A percentile compares a stretch with the other conserved stretches of the same genome.
phyloP scores from a whole-genome alignment of 2,113 vertebrate genomes.

The Cyphomyrus discorhynchus region DNA sequence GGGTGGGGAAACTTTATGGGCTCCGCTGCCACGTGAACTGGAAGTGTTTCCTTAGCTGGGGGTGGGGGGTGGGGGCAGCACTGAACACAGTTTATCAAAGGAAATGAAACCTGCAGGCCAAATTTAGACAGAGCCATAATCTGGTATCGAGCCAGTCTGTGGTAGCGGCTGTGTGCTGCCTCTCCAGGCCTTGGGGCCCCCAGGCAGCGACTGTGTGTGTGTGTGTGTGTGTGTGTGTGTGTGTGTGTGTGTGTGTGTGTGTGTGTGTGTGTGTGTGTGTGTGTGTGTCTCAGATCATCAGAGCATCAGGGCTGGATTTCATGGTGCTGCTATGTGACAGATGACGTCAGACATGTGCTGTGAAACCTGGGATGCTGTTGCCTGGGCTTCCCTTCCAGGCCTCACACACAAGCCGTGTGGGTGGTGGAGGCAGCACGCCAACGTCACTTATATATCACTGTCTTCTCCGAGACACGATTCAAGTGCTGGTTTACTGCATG shows the following conservation, averaged over 20 bases:
- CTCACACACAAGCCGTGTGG: background rate
- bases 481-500: background rate
- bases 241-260: background rate
- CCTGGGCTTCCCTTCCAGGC: background rate
- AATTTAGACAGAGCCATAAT: conserved; percentile 22
- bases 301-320: background rate
- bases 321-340: background rate
- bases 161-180: background rate
- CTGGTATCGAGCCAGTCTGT: background rate
- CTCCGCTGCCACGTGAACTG: background rate
- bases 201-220: background rate
- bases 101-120: conserved; percentile 19
- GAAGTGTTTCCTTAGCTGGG: background rate
- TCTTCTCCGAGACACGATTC: conserved; percentile 16
- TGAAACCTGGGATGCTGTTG: background rate
- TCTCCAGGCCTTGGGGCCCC: background rate
- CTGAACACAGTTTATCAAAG: conserved; percentile 16
- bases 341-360: background rate
- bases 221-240: background rate
- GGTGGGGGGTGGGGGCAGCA: background rate
- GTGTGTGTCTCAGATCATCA: background rate
- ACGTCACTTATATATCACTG: conserved; percentile 15
- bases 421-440: background rate
- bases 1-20: background rate
- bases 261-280: background rate